These are phyloP conservation scores for Staurois parvus DNA, from an alignment of 2,797 vertebrate genomes.

Conservation along the genomic window DNA sequence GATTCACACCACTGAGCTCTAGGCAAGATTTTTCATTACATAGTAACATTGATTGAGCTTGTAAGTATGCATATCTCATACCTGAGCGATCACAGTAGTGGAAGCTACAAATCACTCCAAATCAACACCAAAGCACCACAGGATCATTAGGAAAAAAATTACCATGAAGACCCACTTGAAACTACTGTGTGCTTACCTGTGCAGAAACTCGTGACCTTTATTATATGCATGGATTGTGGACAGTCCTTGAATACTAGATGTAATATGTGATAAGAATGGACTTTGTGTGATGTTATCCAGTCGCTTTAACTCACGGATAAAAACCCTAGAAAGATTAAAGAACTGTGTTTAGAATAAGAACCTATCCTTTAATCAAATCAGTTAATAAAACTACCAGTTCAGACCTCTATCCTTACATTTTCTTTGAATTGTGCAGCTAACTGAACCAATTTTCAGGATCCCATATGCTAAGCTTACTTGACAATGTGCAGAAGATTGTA, in stretches of 20 bases:
- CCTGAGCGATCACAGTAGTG: no score
- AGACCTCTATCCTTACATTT: background rate
- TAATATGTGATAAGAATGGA: slow-evolving; percentile 91
- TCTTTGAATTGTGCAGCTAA: background rate
- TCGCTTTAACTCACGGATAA: slow-evolving; percentile 91
- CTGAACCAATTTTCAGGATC: no score
- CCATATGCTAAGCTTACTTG: background rate
- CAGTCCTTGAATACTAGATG: slow-evolving; percentile 90
- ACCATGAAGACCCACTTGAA: no score
- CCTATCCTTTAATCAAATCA: background rate
- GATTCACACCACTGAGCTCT: no score
- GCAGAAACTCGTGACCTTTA: slow-evolving; percentile 86
- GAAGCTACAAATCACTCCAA: no score
- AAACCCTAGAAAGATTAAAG: slow-evolving; percentile 75
- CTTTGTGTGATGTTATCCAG: slow-evolving; percentile 91
- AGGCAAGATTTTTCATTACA: no score
- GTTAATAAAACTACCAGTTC: no score
- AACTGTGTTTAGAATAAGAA: background rate
- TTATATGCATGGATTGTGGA: slow-evolving; percentile 90
- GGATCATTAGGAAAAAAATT: no score
- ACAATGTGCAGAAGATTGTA: no score
- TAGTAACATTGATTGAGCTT: no score
- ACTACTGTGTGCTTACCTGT: slow-evolving; percentile 75
- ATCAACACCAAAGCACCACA: no score
- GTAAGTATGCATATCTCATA: no score